Percentiles rank a stretch among this genome's conserved stretches.
Conservation (phyloP, 2,888 invertebrate genomes). For the Drosophila parthenogenetica region DNA sequence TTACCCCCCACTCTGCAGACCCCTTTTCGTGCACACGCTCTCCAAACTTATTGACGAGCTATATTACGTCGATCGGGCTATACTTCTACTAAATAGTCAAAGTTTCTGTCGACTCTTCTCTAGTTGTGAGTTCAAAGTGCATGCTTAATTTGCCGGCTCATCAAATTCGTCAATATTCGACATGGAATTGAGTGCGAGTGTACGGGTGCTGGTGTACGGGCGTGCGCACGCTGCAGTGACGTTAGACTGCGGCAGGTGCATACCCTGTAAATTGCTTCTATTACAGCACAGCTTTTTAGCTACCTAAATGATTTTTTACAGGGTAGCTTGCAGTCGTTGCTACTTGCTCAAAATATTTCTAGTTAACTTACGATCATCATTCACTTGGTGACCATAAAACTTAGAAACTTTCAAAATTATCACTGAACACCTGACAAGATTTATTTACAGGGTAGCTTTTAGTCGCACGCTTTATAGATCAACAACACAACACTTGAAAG, state of each 20-base stretch:
- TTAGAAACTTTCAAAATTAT: background rate
- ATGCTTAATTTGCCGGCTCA: constrained; percentile 57
- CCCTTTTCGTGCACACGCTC: no score
- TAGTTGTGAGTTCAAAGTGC: constrained; percentile 68
- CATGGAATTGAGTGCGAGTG: constrained; percentile 29
- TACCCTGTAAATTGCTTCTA: background rate
- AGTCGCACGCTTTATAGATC: background rate
- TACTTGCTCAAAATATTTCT: no score
- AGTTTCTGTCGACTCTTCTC: constrained; percentile 13
- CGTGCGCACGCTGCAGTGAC: background rate
- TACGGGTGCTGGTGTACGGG: background rate
- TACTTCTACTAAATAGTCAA: background rate
- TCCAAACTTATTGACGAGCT: constrained; percentile 25
- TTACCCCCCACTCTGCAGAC: background rate
- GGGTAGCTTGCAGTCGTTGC: no score
- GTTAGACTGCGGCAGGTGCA: background rate
- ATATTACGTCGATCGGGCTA: constrained; percentile 1
- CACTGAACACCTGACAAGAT: background rate
- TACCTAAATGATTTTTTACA: no score
- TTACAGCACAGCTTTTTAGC: background rate
- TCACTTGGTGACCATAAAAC: no score
- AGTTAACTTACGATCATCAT: no score
- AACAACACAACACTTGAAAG: no score
- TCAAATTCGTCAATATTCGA: constrained; percentile 62
- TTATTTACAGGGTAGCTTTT: background rate